These are phyloP conservation scores for Panulirus ornatus DNA, from an alignment of 1,140 invertebrate genomes.

Conservation along the genomic window DNA sequence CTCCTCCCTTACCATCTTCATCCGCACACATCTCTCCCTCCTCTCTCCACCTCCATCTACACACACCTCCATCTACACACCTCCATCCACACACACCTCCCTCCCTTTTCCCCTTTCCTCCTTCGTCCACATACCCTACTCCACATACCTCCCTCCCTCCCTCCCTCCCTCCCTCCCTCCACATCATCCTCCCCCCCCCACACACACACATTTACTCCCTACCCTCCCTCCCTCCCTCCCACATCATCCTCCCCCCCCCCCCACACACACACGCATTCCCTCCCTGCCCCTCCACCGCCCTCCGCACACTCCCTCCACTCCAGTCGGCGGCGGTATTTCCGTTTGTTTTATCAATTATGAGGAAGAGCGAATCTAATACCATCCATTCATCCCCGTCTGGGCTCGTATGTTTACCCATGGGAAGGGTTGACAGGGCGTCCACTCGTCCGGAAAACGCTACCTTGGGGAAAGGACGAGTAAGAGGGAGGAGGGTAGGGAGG, in stretches of 20 bases:
- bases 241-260: no score
- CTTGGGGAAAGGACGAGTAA: not conserved
- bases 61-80: not conserved
- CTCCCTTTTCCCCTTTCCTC: not conserved
- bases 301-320: not conserved
- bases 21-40: no score
- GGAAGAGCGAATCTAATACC: conserved; percentile 16
- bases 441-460: conserved; percentile 32
- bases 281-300: conserved; percentile 7
- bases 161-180: not conserved
- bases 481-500: not conserved
- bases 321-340: conserved; percentile 21
- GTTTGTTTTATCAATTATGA: conserved; percentile 57
- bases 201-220: not conserved
- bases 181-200: no score
- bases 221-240: not conserved
- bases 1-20: no score
- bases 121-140: no score
- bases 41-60: not conserved
- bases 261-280: not conserved
- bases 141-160: not conserved
- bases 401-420: conserved; percentile 6
- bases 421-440: conserved; percentile 34
- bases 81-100: not conserved
- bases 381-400: conserved; percentile 17